Percentiles rank a stretch among this genome's conserved stretches.
phyloP scores from a whole-genome alignment of 2,797 vertebrate species.

The Craterocephalus amniculus region DNA sequence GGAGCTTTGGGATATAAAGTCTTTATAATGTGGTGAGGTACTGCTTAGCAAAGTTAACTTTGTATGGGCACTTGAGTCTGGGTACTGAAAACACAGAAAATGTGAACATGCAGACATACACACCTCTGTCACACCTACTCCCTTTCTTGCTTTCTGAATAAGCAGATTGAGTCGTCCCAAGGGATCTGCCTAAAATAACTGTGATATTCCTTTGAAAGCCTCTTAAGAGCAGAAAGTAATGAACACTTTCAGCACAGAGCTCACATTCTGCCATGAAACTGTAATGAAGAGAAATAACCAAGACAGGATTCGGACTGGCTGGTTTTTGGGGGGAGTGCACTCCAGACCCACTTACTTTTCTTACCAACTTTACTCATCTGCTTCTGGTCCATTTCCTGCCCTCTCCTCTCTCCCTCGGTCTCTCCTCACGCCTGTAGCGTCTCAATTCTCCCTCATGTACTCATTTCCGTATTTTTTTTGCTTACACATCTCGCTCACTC shows the following conservation, averaged over 20 bases:
- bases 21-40: background rate
- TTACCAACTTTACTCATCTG: conserved; percentile 41
- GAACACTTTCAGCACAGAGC: conserved; percentile 48
- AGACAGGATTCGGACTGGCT: conserved; percentile 34
- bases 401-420: conserved; percentile 18
- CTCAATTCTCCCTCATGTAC: conserved; percentile 16
- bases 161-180: conserved; percentile 32
- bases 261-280: conserved; percentile 50
- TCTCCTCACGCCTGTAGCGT: conserved; percentile 46
- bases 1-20: background rate
- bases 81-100: conserved; percentile 8
- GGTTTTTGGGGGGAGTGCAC: conserved; percentile 11
- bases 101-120: conserved; percentile 31
- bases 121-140: conserved; percentile 46
- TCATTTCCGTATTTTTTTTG: conserved; percentile 43
- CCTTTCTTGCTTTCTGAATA: conserved; percentile 43
- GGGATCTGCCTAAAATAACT: conserved; percentile 66
- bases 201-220: conserved; percentile 60
- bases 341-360: conserved; percentile 30
- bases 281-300: conserved; percentile 44
- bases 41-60: conserved; percentile 2
- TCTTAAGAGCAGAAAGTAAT: conserved; percentile 58
- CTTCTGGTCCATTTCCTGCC: conserved; percentile 29
- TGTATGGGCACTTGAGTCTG: conserved; percentile 1
- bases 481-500: conserved; percentile 38